These are phyloP conservation scores for Oscheius sp. DNA, from an alignment of 2,888 invertebrate species.

Conservation along the genomic window DNA sequence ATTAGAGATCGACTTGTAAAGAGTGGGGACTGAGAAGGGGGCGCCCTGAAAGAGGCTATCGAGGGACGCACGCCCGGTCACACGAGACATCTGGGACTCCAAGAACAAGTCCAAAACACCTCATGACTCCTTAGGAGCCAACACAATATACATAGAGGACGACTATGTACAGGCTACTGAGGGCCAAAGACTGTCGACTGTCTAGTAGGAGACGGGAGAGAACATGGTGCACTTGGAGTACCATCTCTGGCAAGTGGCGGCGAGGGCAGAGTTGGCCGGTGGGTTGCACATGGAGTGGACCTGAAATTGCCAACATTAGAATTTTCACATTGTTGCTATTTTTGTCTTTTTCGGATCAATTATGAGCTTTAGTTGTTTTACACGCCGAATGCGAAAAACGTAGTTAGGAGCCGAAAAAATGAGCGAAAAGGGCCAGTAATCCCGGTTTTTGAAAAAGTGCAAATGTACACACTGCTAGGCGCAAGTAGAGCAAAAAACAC, in stretches of 20 bases:
- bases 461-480: not conserved
- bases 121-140: constrained; percentile 28
- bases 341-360: no score
- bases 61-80: constrained; percentile 21
- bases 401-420: no score
- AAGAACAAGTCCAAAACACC: not conserved
- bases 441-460: no score
- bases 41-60: constrained; percentile 29
- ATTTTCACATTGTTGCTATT: no score
- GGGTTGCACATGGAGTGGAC: constrained; percentile 70
- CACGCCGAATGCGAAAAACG: no score
- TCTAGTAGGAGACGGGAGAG: constrained; percentile 62
- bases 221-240: constrained; percentile 70
- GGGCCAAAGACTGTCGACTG: not conserved
- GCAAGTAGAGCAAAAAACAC: not conserved
- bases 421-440: not conserved
- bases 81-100: constrained; percentile 5
- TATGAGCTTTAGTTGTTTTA: no score
- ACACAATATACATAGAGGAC: constrained; percentile 3
- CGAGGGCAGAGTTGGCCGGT: constrained; percentile 61
- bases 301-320: constrained; percentile 15
- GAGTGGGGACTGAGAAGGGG: constrained; percentile 13
- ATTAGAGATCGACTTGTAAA: constrained; percentile 30
- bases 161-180: constrained; percentile 26
- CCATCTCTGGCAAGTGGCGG: constrained; percentile 64